Percentiles rank a stretch among this genome's conserved stretches.
These are phyloP conservation scores for Acanthococcus lagerstroemiae DNA, from an alignment of 2,888 invertebrate species.

Conservation along the genomic window DNA sequence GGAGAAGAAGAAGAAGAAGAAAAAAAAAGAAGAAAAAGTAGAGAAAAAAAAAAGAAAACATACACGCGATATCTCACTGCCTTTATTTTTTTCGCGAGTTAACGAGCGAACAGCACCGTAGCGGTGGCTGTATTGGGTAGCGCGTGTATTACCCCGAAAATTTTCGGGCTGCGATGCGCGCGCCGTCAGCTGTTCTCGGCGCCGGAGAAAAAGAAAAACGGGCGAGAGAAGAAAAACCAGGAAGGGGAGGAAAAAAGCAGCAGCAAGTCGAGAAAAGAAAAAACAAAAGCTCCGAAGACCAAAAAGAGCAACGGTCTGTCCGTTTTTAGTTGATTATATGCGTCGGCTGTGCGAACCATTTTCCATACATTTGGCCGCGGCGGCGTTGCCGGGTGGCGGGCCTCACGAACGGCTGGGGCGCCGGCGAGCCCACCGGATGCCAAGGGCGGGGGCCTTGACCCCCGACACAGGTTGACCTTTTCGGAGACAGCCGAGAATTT, in stretches of 20 bases:
- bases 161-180: conserved; percentile 15
- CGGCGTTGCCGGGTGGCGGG: conserved; percentile 20
- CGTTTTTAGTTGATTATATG: conserved; percentile 26
- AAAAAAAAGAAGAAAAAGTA: no score
- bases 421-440: no score
- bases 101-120: conserved; percentile 25
- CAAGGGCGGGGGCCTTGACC: no score
- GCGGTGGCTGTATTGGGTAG: conserved; percentile 23
- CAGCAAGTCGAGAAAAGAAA: neutral
- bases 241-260: neutral
- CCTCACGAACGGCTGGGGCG: no score
- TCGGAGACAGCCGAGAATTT: no score
- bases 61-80: neutral
- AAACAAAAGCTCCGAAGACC: conserved; percentile 9
- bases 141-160: conserved; percentile 23
- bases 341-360: conserved; percentile 12
- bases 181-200: conserved; percentile 13
- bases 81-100: conserved; percentile 15
- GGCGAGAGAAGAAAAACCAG: neutral
- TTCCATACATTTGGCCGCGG: no score
- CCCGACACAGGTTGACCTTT: no score
- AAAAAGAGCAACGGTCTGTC: conserved; percentile 23
- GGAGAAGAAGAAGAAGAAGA: no score
- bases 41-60: neutral
- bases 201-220: neutral